Evolutionary conservation across 2,888 invertebrate genomes (phyloP).

Genomic region (Scotopteryx bipunctaria): DNA sequence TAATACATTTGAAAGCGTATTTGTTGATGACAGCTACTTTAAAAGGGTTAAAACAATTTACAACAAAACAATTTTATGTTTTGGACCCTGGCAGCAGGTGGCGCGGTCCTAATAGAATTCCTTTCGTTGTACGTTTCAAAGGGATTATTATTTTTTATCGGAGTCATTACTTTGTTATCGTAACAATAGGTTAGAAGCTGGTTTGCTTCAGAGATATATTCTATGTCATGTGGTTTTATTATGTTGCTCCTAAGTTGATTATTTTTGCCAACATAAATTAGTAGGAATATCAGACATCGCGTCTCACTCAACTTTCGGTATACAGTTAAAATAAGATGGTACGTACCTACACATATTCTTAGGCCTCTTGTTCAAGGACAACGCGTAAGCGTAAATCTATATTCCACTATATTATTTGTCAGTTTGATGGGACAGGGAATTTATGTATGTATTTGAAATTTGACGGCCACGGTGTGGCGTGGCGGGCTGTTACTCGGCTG

Average conservation of each 20-base stretch:
- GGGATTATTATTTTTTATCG: conserved; percentile 40
- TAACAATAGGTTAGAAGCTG: conserved; percentile 27
- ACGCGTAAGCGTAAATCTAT: no score
- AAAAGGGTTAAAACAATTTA: conserved; percentile 37
- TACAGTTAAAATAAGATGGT: no score
- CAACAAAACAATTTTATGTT: conserved; percentile 43
- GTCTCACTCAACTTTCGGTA: no score
- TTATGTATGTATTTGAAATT: no score
- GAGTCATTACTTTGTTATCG: conserved; percentile 31
- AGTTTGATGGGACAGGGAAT: no score
- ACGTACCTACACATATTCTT: no score
- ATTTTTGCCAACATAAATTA: not conserved
- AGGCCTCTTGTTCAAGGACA: no score
- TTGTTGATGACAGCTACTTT: conserved; percentile 35
- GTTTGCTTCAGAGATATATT: conserved; percentile 14
- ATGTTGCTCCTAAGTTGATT: not conserved
- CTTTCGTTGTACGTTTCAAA: conserved; percentile 36
- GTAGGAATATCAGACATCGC: no score
- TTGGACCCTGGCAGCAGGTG: conserved; percentile 38
- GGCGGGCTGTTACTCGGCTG: no score
- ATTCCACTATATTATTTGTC: no score
- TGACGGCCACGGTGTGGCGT: no score
- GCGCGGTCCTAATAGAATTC: conserved; percentile 30
- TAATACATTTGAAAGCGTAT: conserved; percentile 4
- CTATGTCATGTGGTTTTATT: conserved; percentile 16